phyloP scores from a whole-genome alignment of 2,888 invertebrate species.

The Chloroclystis v-ata region DNA sequence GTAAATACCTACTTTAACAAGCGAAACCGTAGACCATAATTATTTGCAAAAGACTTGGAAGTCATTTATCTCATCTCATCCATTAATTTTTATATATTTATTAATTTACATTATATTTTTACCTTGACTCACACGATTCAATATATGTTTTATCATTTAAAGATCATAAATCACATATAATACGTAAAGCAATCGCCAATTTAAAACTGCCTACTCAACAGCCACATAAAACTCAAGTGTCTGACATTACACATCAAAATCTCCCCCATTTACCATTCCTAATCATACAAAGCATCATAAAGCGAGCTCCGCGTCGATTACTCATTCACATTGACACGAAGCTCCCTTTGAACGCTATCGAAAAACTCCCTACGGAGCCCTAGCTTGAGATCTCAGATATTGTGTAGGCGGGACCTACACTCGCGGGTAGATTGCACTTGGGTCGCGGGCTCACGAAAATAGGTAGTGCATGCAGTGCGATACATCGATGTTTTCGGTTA shows the following conservation, averaged over 20 bases:
- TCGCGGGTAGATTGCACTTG: slow-evolving; percentile 41
- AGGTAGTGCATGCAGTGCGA: slow-evolving; percentile 34
- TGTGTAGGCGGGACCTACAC: too few species aligned
- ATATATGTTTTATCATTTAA: too few species aligned
- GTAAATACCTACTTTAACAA: too few species aligned
- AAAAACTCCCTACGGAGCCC: slow-evolving; percentile 32
- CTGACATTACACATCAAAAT: slow-evolving; percentile 1
- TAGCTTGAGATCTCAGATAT: slow-evolving; percentile 13
- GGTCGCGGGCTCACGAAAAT: slow-evolving; percentile 41
- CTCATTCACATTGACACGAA: slow-evolving; percentile 31
- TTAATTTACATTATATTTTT: too few species aligned
- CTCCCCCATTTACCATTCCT: slow-evolving; percentile 8
- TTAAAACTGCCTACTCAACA: neutral
- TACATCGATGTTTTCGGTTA: neutral
- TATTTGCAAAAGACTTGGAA: too few species aligned
- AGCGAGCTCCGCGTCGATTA: slow-evolving; percentile 26
- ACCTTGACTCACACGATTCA: too few species aligned
- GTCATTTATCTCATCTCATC: too few species aligned
- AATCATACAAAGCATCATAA: slow-evolving; percentile 16
- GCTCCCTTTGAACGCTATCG: slow-evolving; percentile 39
- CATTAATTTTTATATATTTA: too few species aligned
- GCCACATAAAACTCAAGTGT: neutral
- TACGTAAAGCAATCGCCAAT: slow-evolving; percentile 5
- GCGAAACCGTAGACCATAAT: too few species aligned
- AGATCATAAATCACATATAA: too few species aligned